A percentile compares a stretch with the other conserved stretches of the same genome.
Conservation (phyloP, 2,113 vertebrate genomes). For the Mola mola region DNA sequence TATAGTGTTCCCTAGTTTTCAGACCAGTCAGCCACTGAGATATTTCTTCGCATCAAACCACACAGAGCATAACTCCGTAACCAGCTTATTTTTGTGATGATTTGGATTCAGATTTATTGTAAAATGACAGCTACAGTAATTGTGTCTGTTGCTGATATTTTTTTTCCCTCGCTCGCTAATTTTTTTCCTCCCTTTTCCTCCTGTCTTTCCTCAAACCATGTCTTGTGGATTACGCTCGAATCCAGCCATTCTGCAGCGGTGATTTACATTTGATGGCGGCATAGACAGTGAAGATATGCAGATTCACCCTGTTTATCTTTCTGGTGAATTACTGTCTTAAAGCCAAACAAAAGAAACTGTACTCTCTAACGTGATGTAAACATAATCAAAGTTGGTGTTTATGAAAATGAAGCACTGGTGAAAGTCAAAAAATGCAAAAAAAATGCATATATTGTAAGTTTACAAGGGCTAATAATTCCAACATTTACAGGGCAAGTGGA, state of each 20-base stretch:
- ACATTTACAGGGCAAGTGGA: no score
- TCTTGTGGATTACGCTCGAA: slow-evolving; percentile 12
- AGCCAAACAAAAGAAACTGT: not conserved
- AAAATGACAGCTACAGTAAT: slow-evolving; percentile 9
- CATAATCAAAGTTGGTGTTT: not conserved
- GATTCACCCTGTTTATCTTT: no score
- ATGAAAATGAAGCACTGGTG: not conserved
- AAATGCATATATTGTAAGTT: not conserved
- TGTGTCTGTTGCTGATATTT: slow-evolving; percentile 6
- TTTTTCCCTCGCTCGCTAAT: slow-evolving; percentile 8
- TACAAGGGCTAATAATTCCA: no score
- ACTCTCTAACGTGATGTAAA: not conserved
- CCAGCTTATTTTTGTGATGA: slow-evolving; percentile 13
- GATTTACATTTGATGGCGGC: slow-evolving; percentile 11
- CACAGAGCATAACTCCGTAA: slow-evolving; percentile 22
- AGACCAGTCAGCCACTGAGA: slow-evolving; percentile 11
- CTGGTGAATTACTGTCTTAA: not conserved
- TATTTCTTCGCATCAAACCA: slow-evolving; percentile 26
- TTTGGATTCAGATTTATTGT: slow-evolving; percentile 38
- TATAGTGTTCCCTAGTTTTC: slow-evolving; percentile 8
- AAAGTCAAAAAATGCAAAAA: no score
- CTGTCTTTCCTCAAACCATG: slow-evolving; percentile 2
- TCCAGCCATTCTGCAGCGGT: slow-evolving; percentile 19
- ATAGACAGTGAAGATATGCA: no score
- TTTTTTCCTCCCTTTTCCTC: not conserved